Evolutionary conservation across 1,140 invertebrate genomes (phyloP).

Genomic region (Dysdera silvatica): DNA sequence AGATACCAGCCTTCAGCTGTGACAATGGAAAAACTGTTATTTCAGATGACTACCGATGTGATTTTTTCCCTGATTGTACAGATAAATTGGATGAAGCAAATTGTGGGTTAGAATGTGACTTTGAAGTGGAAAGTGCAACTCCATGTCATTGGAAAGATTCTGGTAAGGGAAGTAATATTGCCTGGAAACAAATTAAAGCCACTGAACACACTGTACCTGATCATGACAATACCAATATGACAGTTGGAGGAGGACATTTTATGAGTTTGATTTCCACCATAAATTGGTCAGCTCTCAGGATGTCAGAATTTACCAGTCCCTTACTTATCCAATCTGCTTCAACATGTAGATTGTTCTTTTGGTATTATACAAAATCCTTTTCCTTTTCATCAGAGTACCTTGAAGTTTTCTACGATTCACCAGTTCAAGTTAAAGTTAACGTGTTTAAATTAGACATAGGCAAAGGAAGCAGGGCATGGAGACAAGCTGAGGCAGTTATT

Average conservation of each 20-base stretch:
- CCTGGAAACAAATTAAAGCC: conserved; percentile 4
- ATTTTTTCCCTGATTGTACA: conserved; percentile 30
- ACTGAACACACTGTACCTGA: neutral
- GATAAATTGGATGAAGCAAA: conserved; percentile 26
- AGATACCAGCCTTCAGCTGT: conserved; percentile 19
- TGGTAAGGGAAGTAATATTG: neutral
- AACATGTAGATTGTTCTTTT: conserved; percentile 24
- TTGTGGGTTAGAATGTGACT: conserved; percentile 28
- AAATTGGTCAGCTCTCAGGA: neutral
- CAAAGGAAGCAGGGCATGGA: conserved; percentile 10
- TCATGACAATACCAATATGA: conserved; percentile 20
- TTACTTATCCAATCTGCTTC: conserved; percentile 8
- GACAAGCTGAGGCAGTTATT: conserved; percentile 8
- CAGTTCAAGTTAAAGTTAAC: neutral
- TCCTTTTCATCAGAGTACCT: neutral
- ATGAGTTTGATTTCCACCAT: conserved; percentile 12
- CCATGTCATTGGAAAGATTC: conserved; percentile 20
- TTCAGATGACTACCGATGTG: conserved; percentile 25
- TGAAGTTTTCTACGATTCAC: conserved; percentile 4
- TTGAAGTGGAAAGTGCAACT: conserved; percentile 10
- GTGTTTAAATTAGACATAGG: conserved; percentile 6
- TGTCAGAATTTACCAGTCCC: conserved; percentile 17
- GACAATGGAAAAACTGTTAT: conserved; percentile 9
- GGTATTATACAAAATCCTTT: conserved; percentile 12
- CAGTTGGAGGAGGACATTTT: conserved; percentile 9